Evolutionary conservation across 2,888 invertebrate genomes (phyloP), one percentile per base, ranked within the genome.

Genomic region (Amorpha juglandis): DNA sequence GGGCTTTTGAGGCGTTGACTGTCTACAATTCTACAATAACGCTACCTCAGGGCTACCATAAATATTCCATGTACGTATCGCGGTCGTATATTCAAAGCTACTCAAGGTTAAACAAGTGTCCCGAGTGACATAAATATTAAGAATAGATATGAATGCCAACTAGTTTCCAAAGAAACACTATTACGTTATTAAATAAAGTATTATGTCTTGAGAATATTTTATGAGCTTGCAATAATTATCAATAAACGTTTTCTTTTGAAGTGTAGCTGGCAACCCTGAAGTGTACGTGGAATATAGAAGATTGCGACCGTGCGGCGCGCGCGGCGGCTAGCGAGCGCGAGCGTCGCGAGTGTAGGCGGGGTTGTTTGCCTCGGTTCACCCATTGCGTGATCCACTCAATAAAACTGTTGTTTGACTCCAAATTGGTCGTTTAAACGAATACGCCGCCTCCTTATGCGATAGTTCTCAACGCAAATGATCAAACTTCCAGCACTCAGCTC

Each of bases 301-400:
- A 75, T 78, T 80, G 51, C 38, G 77, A 75, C 78, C 69, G 79
- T 78, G 76, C 73, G 70, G 47, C 14, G 79, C 78, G 76, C 74
- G 58, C 38, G 53, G 35, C 38, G 53, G 14, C n/a, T 33, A 4
- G 38, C n/a, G 35, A 16, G 11, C 16, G 70, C 74, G 76, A 76
- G 70, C 69, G 68, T 69, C 70, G 74, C 72, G 72, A 76, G 82
- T 81, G 91, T 91, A 81, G 91, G 91, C 86, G 90, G 85, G 82
- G 88, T 85, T 85, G 92, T 87, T 91, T 86, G 89, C 91, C 92
- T 92, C 90, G 89, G 71, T 80, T 81, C 84, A 83, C 79, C 85
- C 84, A 87, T 89, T 90, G 89, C 91, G 90, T 87, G 91, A 87
- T 86, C 80, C 79, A 83, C 87, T 86, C 86, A 86, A 90, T 90